Conservation (phyloP, 1,140 invertebrate species). For the Arion vulgaris region DNA sequence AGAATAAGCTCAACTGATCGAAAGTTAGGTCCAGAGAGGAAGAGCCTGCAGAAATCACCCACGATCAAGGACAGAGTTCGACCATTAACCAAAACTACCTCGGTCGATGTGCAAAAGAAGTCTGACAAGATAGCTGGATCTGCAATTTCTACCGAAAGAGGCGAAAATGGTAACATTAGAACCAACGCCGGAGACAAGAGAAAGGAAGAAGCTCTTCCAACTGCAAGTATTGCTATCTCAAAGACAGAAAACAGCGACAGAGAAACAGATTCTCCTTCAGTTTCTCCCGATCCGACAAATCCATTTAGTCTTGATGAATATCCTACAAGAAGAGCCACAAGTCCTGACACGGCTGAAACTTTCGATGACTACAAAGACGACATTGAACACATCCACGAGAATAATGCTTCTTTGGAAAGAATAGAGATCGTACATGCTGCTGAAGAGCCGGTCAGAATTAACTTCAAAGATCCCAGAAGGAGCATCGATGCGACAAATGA, state of each 20-base stretch:
- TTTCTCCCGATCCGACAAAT: background rate
- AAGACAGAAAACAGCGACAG: background rate
- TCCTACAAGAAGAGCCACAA: no score
- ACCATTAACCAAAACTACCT: background rate
- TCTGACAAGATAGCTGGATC: background rate
- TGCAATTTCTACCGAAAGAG: background rate
- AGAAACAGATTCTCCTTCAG: background rate
- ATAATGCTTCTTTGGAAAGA: background rate
- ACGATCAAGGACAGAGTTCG: background rate
- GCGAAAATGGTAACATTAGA: background rate
- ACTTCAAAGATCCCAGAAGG: background rate
- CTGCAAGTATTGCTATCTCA: background rate
- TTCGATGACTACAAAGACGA: slow-evolving; percentile 11
- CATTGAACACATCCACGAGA: background rate
- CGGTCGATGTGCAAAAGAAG: background rate
- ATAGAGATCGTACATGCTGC: background rate
- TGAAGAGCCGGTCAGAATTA: background rate
- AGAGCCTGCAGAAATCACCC: background rate
- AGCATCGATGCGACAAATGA: background rate
- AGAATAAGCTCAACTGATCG: background rate
- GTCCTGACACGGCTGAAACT: background rate
- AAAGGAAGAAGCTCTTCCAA: background rate
- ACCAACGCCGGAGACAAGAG: background rate
- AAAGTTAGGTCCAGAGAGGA: background rate
- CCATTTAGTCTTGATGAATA: slow-evolving; percentile 6